Conservation (phyloP, 2,113 vertebrate species). For the Cairina moschata region DNA sequence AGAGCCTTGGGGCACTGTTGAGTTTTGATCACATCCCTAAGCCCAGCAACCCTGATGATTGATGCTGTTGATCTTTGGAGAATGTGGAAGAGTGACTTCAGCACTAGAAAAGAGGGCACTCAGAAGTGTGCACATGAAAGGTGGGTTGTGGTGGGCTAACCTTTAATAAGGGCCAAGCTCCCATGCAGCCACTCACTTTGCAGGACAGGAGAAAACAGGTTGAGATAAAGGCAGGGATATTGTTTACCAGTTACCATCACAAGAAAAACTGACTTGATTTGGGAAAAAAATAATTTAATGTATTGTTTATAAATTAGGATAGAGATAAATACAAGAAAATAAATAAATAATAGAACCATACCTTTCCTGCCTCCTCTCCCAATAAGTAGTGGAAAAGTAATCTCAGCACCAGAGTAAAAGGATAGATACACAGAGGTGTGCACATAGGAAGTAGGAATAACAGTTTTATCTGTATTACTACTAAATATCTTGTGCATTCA, state of each 20-base stretch:
- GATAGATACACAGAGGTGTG: background rate
- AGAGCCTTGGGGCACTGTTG: background rate
- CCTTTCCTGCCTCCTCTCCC: background rate
- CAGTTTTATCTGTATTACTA: background rate
- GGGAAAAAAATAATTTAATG: background rate
- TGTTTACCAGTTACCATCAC: background rate
- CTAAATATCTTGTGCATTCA: background rate
- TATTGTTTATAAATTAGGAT: background rate
- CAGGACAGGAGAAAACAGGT: background rate
- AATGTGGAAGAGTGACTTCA: background rate
- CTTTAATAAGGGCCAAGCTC: background rate
- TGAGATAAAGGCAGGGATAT: background rate
- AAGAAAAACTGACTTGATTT: background rate
- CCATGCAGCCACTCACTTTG: background rate
- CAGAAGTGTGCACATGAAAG: background rate
- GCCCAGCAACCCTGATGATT: background rate
- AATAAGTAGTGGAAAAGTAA: background rate
- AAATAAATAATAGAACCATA: background rate
- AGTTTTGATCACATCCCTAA: fast-evolving
- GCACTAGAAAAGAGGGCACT: background rate
- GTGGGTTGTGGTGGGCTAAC: background rate
- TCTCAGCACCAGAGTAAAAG: background rate
- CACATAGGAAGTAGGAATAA: background rate
- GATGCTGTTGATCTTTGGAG: background rate
- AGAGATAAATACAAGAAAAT: background rate